Base-by-base conservation (phyloP, 1,140 invertebrate species). In the Pseudachorutes palmiensis region DNA sequence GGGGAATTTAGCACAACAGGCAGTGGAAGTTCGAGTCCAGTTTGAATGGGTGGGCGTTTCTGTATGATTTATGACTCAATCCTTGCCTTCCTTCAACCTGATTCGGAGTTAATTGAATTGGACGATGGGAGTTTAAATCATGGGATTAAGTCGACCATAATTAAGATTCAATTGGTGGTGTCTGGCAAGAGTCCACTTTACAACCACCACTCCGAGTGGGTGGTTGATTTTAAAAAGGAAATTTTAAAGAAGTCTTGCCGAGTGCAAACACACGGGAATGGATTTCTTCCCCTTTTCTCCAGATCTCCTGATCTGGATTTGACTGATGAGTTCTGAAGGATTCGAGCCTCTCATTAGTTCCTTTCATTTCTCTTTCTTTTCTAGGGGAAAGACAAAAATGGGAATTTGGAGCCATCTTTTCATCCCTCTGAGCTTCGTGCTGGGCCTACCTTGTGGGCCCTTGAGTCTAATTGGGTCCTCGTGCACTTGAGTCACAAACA, bases 241-340 rank as follows among this genome's bases (percentile, higher is more conserved):
- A 5, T 19, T 26, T 14, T 9, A 24, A 55, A 26, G 24, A 12
- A 55, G 51, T 55, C 51, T 55, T 14, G 12, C 5, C 9, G 51
- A 41, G 5, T 41, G 5, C 36, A 9, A 19, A 41, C 36, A 9
- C 19, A 41, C 5, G 5, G 36, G 19, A 19, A 41, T 9, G 36
- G 36, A 41, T 19, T 41, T 41, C 36, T 41, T 41, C 51, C 12
- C 24, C 24, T 55, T 22, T 55, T 19, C 24, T 55, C 9, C 24
- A 5, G 14, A 19, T 5, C 9, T 16, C 24, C 24, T 14, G 51
- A 55, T 55, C 24, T 55, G 51, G 24, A 5, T 55, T 55, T 55
- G 51, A 55, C 9, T 55, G 51, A 55, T 55, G 51, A 55, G 24
- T 19, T 55, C 24, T 55, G 12, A 55, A 55, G 51, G 51, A 55